phyloP scores from a whole-genome alignment of 2,888 invertebrate genomes.

The Drosophila pseudotakahashii region DNA sequence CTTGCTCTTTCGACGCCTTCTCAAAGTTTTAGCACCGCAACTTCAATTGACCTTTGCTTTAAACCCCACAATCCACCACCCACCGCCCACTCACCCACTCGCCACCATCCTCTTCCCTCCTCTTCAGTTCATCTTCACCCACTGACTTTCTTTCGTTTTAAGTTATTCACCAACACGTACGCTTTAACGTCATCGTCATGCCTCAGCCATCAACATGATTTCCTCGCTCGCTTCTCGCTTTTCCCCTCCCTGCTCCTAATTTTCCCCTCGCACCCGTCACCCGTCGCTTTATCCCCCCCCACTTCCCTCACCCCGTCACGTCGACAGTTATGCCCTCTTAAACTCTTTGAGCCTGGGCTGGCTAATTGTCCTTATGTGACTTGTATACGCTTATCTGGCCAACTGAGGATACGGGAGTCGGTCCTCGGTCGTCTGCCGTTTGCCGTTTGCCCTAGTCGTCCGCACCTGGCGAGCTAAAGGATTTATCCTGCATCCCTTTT shows the following conservation, averaged over 20 bases:
- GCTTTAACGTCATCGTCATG: constrained; percentile 50
- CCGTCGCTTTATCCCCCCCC: constrained; percentile 7
- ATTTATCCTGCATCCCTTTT: constrained; percentile 7
- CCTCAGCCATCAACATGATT: constrained; percentile 44
- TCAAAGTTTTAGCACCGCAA: constrained; percentile 48
- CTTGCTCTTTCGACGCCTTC: constrained; percentile 38
- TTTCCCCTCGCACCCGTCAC: not conserved
- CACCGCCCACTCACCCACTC: not conserved
- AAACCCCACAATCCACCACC: not conserved
- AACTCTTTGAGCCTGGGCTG: constrained; percentile 66
- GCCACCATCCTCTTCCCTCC: not conserved
- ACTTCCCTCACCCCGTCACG: not conserved
- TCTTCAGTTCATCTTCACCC: constrained; percentile 8
- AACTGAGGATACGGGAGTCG: constrained; percentile 14
- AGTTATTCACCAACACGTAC: constrained; percentile 60
- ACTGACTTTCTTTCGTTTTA: constrained; percentile 39
- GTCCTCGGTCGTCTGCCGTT: not conserved
- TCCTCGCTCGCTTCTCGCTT: constrained; percentile 2
- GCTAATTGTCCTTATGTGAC: constrained; percentile 82
- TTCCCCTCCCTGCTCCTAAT: not conserved
- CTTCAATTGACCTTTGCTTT: constrained; percentile 79
- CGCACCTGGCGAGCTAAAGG: constrained; percentile 24
- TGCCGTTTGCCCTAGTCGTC: constrained; percentile 1
- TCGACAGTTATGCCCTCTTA: constrained; percentile 55
- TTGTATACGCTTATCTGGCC: constrained; percentile 67